Conservation (phyloP, 1,140 invertebrate species). For the Scaptodrosophila lebanonensis region DNA sequence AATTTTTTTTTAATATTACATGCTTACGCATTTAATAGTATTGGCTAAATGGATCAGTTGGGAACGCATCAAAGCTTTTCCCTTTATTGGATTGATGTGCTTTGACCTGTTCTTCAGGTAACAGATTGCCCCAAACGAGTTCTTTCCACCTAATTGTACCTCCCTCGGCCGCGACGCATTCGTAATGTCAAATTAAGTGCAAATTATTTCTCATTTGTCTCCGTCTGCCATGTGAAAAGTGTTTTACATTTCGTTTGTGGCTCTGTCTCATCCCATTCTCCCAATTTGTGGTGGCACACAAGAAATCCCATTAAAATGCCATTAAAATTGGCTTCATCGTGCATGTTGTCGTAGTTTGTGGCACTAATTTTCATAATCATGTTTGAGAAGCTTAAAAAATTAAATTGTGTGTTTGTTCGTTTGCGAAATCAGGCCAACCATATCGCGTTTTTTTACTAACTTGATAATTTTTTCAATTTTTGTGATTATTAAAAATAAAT, state of each 20-base stretch:
- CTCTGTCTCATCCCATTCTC: too few relatives aligned
- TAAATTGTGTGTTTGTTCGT: background rate
- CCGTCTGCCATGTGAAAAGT: too few relatives aligned
- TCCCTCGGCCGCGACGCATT: conserved; percentile 29
- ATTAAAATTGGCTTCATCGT: conserved; percentile 56
- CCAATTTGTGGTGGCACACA: background rate
- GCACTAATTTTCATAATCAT: conserved; percentile 43
- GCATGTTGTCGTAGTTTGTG: conserved; percentile 22
- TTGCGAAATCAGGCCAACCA: conserved; percentile 5
- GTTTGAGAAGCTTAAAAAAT: conserved; percentile 32
- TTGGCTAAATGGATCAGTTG: too few relatives aligned
- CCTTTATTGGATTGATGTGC: too few relatives aligned
- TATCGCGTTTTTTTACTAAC: conserved; percentile 11
- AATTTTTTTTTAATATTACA: too few relatives aligned
- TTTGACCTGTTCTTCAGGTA: too few relatives aligned
- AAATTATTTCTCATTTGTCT: conserved; percentile 37
- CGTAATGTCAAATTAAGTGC: conserved; percentile 65
- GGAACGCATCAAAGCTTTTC: too few relatives aligned
- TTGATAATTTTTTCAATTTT: conserved; percentile 25
- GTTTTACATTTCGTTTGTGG: too few relatives aligned
- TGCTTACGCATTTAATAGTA: too few relatives aligned
- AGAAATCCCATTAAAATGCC: conserved; percentile 61
- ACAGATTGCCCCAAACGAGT: too few relatives aligned
- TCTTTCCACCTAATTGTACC: too few relatives aligned
- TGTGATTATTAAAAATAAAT: too few relatives aligned